A percentile compares a stretch with the other conserved stretches of the same genome.
These are phyloP conservation scores for Siderastrea siderea DNA, from an alignment of 92 coral and sea anemone species.

Conservation along the genomic window DNA sequence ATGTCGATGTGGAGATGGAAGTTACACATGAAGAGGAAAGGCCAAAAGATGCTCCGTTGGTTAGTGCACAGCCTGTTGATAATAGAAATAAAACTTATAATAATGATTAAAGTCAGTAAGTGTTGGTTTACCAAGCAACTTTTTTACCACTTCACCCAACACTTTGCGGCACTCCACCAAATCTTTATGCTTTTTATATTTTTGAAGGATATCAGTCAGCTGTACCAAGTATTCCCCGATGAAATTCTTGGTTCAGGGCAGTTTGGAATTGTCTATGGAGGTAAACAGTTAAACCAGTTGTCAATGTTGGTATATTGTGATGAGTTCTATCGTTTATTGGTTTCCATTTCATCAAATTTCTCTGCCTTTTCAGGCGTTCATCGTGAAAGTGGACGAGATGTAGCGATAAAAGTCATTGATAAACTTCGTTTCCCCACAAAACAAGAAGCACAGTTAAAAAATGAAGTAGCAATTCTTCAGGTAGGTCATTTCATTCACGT, in stretches of 20 bases:
- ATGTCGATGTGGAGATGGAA: slow-evolving; percentile 76
- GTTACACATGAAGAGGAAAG: slow-evolving; percentile 67
- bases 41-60: slow-evolving; percentile 19
- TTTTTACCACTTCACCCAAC: not conserved
- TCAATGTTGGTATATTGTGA: not conserved
- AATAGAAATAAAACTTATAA: too few relatives aligned
- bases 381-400: slow-evolving; percentile 98
- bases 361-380: slow-evolving; percentile 83
- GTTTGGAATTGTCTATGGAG: slow-evolving; percentile 99
- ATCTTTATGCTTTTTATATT: not conserved
- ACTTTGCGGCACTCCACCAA: too few relatives aligned
- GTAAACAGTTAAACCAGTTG: slow-evolving; percentile 35
- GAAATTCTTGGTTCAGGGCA: slow-evolving; percentile 99
- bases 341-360: not conserved
- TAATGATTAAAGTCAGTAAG: not conserved
- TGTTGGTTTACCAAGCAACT: not conserved
- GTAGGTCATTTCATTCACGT: slow-evolving; percentile 22
- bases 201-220: slow-evolving; percentile 90
- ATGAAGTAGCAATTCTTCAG: slow-evolving; percentile 97
- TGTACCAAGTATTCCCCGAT: slow-evolving; percentile 98
- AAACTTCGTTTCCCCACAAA: slow-evolving; percentile 98
- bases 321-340: not conserved
- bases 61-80: slow-evolving; percentile 1
- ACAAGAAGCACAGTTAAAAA: slow-evolving; percentile 97
- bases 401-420: slow-evolving; percentile 97